A percentile compares a stretch with the other conserved stretches of the same genome.
Evolutionary conservation across 2,113 vertebrate species (phyloP).

Genomic region (Pontoporia blainvillei): DNA sequence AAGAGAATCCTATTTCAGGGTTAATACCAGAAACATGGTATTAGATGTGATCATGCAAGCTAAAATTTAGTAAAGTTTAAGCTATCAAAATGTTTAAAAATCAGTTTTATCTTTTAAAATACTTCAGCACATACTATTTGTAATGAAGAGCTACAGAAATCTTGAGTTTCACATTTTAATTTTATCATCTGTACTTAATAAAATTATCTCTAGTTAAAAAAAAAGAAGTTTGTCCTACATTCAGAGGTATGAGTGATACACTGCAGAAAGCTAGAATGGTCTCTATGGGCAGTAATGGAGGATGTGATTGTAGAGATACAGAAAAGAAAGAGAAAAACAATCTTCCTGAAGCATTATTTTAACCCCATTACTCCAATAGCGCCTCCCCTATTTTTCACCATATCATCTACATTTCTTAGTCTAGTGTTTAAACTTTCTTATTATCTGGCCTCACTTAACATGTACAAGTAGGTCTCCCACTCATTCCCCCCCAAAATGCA

Average conservation of each 20-base stretch:
- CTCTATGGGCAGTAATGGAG: neutral
- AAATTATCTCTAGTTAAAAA: neutral
- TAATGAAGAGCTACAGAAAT: neutral
- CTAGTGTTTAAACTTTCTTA: neutral
- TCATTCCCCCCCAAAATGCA: neutral
- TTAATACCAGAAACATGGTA: neutral
- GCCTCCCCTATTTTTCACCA: rapidly evolving
- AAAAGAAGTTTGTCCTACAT: neutral
- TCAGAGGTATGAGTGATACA: neutral
- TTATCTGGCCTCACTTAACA: neutral
- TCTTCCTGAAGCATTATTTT: neutral
- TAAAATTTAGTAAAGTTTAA: neutral
- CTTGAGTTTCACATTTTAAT: neutral
- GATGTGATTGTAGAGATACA: neutral
- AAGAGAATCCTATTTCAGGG: neutral
- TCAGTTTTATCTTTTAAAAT: neutral
- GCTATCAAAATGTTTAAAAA: neutral
- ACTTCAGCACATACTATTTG: neutral
- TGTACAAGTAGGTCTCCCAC: neutral
- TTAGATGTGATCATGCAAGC: neutral
- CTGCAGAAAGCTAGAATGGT: neutral
- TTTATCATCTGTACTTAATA: neutral
- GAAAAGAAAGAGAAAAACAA: neutral
- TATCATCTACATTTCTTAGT: neutral
- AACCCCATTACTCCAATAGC: neutral